Percentiles rank a stretch among this genome's conserved stretches.
Evolutionary conservation across 1,140 invertebrate genomes (phyloP).

Genomic region (Drosophila tristis): DNA sequence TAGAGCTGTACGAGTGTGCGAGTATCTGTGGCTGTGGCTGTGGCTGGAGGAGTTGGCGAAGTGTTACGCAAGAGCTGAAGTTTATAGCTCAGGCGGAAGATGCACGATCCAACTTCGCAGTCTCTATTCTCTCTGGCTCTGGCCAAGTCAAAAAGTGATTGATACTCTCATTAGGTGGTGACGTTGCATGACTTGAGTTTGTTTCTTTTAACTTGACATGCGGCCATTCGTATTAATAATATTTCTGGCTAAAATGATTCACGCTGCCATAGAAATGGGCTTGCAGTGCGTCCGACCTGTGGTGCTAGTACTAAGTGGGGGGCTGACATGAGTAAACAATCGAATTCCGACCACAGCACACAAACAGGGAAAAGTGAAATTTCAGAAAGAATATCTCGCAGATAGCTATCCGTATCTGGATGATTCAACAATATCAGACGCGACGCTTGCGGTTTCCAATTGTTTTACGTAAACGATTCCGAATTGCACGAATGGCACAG

Average conservation of each 20-base stretch:
- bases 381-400: conserved; percentile 34
- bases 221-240: conserved; percentile 25
- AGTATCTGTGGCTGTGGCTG: background rate
- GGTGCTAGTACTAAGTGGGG: background rate
- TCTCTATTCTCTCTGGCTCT: conserved; percentile 9
- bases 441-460: conserved; percentile 25
- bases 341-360: conserved; percentile 17
- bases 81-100: conserved; percentile 22
- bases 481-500: conserved; percentile 35
- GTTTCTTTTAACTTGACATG: conserved; percentile 38
- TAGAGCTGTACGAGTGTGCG: background rate
- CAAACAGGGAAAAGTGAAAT: conserved; percentile 20
- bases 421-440: conserved; percentile 31
- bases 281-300: no score
- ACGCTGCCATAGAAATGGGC: conserved; percentile 4
- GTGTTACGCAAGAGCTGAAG: conserved; percentile 30
- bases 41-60: conserved; percentile 11
- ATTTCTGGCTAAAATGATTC: conserved; percentile 41
- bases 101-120: conserved; percentile 22
- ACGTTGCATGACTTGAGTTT: conserved; percentile 41
- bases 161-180: conserved; percentile 46
- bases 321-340: conserved; percentile 14
- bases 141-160: conserved; percentile 16
- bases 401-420: conserved; percentile 36
- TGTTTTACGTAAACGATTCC: conserved; percentile 62